Base-by-base conservation (phyloP, 1,140 invertebrate genomes). In the Lucilia cuprina region DNA sequence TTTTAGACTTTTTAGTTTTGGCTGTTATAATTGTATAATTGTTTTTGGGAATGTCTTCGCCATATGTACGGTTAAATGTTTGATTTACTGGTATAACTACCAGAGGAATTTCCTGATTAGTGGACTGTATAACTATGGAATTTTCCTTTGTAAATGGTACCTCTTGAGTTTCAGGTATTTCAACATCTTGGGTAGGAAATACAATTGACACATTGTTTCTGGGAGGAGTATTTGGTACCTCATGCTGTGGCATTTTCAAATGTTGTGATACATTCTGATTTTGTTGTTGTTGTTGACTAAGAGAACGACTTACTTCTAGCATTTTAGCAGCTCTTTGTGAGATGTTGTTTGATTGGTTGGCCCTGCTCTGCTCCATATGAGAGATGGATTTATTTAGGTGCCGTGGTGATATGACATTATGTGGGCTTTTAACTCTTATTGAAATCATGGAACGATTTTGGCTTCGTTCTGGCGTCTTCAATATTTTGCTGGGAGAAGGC, bases 31-130 rank as follows among this genome's bases (percentile, higher is more conserved):
- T 49, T 21, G 77, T 25, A 21, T 14, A 49, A 49, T 55, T 55
- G 35, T 41, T 78, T 9, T 13, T 3, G 35, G 2, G 41, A n/a
- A 17, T 17, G 34, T 47, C 14, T n/a, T 70, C 8, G 19, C 21
- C 21, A 13, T 12, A 55, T 8, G 75, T 78, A 25, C 25, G 49
- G 21, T 30, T 65, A 14, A 34, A 50, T 2, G 50, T 83, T 10
- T 85, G 75, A 50, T 82, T 77, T 30, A 85, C 55, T 9, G 83
- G 84, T 47, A 84, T 85, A 30, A 86, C 80, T 0, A 80, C 55
- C n/a, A 77, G 14, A 47, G 55, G 80, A 34, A 17, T 50, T 77
- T 84, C 41, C 2, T 8, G 19, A 25, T 84, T 25, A 60, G 13
- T 8, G 17, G 55, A 9, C 19, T 50, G 60, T 30, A 60, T 30